Evolutionary conservation across 1,140 invertebrate genomes (phyloP), one percentile per base, ranked within the genome.

Genomic region (Pygmarrhopalites habei): DNA sequence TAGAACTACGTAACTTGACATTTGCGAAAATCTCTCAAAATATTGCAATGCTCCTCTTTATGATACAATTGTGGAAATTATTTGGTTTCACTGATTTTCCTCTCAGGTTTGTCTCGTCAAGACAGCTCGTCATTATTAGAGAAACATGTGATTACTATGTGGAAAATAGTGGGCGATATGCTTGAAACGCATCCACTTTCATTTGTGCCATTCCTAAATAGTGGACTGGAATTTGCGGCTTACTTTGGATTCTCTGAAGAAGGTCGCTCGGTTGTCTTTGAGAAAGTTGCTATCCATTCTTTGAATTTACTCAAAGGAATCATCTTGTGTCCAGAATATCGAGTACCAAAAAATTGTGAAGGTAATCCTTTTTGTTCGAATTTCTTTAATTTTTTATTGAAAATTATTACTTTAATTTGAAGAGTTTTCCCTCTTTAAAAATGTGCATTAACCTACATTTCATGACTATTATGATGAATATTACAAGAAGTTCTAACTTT

Each of bases 221-320:
- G 84, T 12, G 84, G 87, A 0, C 74, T 96, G 58, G 86, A 94
- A 72, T 89, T 93, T 72, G 82, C 87, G 25, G 81, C 87, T 49
- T 87, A 84, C 74, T 92, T 91, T 77, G 87, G 89, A 67, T 96
- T 97, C 74, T 90, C 89, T 23, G 82, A 86, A 61, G 79, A 81
- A 65, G 88, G 86, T 39, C 82, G 88, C 76, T 77, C 79, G 68
- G 80, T 86, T 30, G 75, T 86, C 26, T 94, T 91, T 78, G 89
- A 92, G 74, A 79, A 84, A 73, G 91, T 95, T 74, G 85, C 85
- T 43, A 90, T 96, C 66, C 88, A 92, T 64, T 90, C 87, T 70
- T 82, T 96, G 60, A 95, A 94, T 77, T 79, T 95, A 59, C 84
- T 95, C 29, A 95, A 92, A 75, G 82, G 80, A 1, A 87, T 95